Evolutionary conservation across 2,797 vertebrate genomes (phyloP).

Genomic region (Melanotaenia parkinsoni): DNA sequence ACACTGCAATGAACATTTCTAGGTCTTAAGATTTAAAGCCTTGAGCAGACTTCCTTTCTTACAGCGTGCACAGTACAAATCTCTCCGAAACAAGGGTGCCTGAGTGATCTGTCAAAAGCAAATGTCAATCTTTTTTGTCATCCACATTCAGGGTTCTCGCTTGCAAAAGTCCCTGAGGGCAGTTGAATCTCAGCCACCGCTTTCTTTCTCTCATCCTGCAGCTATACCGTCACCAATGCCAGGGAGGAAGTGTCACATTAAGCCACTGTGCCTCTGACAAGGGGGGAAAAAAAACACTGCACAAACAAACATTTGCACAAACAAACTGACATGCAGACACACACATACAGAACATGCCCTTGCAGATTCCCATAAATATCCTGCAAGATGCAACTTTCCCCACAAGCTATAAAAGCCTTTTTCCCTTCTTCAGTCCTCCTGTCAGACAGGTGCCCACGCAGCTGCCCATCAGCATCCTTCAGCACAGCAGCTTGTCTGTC

Average conservation of each 20-base stretch:
- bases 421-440: conserved; percentile 55
- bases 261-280: conserved; percentile 75
- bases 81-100: conserved; percentile 70
- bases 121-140: conserved; percentile 82
- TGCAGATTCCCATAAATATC: conserved; percentile 78
- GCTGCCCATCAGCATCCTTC: conserved; percentile 79
- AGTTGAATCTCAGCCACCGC: conserved; percentile 68
- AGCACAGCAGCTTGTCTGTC: conserved; percentile 52
- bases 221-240: conserved; percentile 60
- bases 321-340: conserved; percentile 48
- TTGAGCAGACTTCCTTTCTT: conserved; percentile 58
- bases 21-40: conserved; percentile 65
- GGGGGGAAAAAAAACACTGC: conserved; percentile 34
- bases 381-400: conserved; percentile 74
- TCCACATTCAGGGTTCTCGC: conserved; percentile 68
- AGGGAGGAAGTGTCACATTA: conserved; percentile 75
- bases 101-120: conserved; percentile 79
- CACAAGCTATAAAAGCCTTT: conserved; percentile 59
- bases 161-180: conserved; percentile 71
- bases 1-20: conserved; percentile 65
- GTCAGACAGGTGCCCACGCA: conserved; percentile 82
- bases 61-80: conserved; percentile 64
- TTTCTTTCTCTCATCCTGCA: conserved; percentile 68
- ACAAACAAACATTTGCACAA: conserved; percentile 68
- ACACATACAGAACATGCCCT: conserved; percentile 65